A percentile compares a stretch with the other conserved stretches of the same genome.
Evolutionary conservation across 2,797 vertebrate species (phyloP).

Genomic region (Cichlasoma orientale): DNA sequence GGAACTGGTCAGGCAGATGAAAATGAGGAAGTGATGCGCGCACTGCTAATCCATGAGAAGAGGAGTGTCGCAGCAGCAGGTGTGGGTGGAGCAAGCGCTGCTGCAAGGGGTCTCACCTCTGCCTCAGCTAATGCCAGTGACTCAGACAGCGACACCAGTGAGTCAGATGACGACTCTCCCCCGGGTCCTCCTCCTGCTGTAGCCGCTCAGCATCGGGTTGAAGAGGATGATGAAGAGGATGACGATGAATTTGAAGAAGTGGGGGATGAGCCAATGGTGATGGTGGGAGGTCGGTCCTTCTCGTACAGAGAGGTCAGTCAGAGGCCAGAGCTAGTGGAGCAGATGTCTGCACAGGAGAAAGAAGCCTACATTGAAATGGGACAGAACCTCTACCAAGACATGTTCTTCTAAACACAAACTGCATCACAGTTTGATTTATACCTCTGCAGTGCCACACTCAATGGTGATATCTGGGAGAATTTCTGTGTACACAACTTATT

Average conservation of each 20-base stretch:
- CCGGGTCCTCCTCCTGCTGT: slow-evolving; percentile 54
- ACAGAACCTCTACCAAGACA: slow-evolving; percentile 93
- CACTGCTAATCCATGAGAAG: slow-evolving; percentile 97
- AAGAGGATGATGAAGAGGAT: slow-evolving; percentile 87
- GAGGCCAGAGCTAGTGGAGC: slow-evolving; percentile 91
- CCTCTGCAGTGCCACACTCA: not conserved
- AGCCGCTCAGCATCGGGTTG: slow-evolving; percentile 4
- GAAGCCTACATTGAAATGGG: slow-evolving; percentile 98
- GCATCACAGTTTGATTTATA: not conserved
- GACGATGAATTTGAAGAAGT: slow-evolving; percentile 96
- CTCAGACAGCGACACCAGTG: slow-evolving; percentile 97
- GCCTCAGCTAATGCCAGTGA: slow-evolving; percentile 78
- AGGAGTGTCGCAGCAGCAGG: slow-evolving; percentile 75
- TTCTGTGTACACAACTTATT: not conserved
- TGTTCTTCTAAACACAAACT: slow-evolving; percentile 82
- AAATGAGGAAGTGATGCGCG: slow-evolving; percentile 97
- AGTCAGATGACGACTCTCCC: slow-evolving; percentile 91
- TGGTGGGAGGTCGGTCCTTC: slow-evolving; percentile 87
- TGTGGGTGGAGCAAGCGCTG: slow-evolving; percentile 15
- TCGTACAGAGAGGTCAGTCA: slow-evolving; percentile 94
- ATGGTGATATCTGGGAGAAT: not conserved
- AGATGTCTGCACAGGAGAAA: slow-evolving; percentile 95
- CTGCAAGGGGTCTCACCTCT: slow-evolving; percentile 65
- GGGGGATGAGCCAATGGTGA: slow-evolving; percentile 89
- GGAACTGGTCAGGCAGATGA: slow-evolving; percentile 80